Evolutionary conservation across 2,797 vertebrate species (phyloP), one percentile per base, ranked within the genome.

Genomic region (Anableps anableps): DNA sequence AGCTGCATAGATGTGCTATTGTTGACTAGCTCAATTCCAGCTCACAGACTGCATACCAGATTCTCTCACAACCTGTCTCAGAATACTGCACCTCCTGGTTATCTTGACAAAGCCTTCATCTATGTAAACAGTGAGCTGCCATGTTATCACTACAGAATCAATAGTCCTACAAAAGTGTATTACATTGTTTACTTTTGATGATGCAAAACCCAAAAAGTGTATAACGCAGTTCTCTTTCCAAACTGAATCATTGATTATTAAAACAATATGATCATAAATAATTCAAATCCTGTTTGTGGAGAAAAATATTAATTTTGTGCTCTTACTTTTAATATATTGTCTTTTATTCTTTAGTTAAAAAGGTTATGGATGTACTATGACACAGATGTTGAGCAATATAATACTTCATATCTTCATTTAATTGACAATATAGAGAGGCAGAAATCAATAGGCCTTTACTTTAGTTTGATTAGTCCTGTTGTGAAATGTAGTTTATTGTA

Each of bases 61-160:
- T 92, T 91, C 86, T 78, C 79, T 91, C 88, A 88, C 91, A 92
- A 86, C 84, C 89, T 84, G 80, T 90, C 87, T 93, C 88, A 92
- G 91, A 94, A 95, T 94, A 89, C 92, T 86, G 89, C 91, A 94
- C 92, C 93, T 94, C 92, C 85, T 82, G 88, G 80, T 88, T 85
- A 91, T 93, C 90, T 92, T 93, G 90, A 91, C 93, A 94, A 89
- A 89, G 76, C 83, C 88, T 91, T 89, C 85, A 91, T 92, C 93
- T 93, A 72, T 89, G 91, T 84, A 91, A 95, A 95, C 92, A 95
- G 14, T 23, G 71, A 80, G 75, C 88, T 64, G 86, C 88, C 79
- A 60, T 83, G 81, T 91, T 94, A 93, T 93, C 86, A 76, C 76
- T 71, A 60, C 73, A 79, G 76, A 85, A 88, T 88, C 88, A 89